Conservation (phyloP, 2,888 invertebrate species). For the Limnephilus rhombicus region DNA sequence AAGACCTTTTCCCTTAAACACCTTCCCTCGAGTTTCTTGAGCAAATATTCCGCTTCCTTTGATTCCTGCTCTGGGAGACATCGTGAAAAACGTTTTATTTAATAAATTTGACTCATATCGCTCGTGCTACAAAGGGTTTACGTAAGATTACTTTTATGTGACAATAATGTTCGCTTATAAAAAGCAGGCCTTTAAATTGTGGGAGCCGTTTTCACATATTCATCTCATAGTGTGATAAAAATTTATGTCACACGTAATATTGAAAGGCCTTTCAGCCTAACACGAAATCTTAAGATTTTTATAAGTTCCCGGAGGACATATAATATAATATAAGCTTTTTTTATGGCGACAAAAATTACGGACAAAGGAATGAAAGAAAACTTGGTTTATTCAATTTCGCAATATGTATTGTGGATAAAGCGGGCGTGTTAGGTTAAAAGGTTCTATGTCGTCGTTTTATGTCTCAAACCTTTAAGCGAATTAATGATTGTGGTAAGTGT, state of each 20-base stretch:
- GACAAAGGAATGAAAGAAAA: slow-evolving; percentile 9
- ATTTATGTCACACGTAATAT: slow-evolving; percentile 40
- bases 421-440: not conserved
- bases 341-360: slow-evolving; percentile 18
- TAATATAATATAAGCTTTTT: not conserved
- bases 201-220: slow-evolving; percentile 46
- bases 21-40: slow-evolving; percentile 38
- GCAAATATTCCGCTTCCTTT: slow-evolving; percentile 47
- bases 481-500: no score
- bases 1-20: slow-evolving; percentile 54
- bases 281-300: slow-evolving; percentile 21
- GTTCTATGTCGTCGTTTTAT: not conserved
- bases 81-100: slow-evolving; percentile 44
- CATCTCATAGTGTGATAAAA: slow-evolving; percentile 39
- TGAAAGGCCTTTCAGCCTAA: slow-evolving; percentile 10
- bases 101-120: slow-evolving; percentile 42
- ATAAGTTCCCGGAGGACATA: not conserved
- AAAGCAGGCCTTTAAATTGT: slow-evolving; percentile 40
- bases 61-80: slow-evolving; percentile 34
- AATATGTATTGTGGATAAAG: not conserved
- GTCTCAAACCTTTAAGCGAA: not conserved
- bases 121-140: slow-evolving; percentile 41
- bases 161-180: slow-evolving; percentile 45
- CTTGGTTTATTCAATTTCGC: not conserved
- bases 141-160: slow-evolving; percentile 45